A percentile compares a stretch with the other conserved stretches of the same genome.
Evolutionary conservation across 2,888 invertebrate species (phyloP).

Genomic region (Smittia sp.): DNA sequence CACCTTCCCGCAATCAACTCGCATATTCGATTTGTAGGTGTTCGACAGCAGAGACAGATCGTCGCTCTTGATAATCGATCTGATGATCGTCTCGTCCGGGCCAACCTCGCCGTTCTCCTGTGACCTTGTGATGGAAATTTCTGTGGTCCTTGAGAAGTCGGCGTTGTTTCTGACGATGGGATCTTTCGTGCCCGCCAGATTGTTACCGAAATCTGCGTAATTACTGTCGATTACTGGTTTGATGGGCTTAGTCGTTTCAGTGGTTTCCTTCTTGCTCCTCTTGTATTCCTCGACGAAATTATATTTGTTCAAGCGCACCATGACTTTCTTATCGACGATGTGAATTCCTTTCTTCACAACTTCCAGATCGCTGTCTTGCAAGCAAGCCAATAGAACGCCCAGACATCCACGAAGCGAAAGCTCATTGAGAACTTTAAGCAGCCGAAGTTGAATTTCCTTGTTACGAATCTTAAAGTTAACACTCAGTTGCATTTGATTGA

Average conservation of each 20-base stretch:
- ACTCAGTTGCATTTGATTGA: conserved; percentile 53
- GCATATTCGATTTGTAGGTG: conserved; percentile 54
- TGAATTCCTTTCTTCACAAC: conserved; percentile 63
- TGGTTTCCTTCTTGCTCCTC: conserved; percentile 27
- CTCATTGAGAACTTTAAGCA: conserved; percentile 65
- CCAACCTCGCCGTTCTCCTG: conserved; percentile 41
- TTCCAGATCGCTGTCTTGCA: conserved; percentile 68
- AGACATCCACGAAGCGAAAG: conserved; percentile 68
- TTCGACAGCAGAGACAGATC: conserved; percentile 62
- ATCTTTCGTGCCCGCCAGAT: not conserved
- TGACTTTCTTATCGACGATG: conserved; percentile 57
- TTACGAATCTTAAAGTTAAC: not conserved
- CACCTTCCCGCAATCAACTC: conserved; percentile 49
- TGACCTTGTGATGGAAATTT: conserved; percentile 42
- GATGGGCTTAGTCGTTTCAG: not conserved
- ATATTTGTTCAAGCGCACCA: conserved; percentile 59
- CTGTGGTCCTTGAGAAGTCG: conserved; percentile 17
- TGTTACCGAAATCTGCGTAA: conserved; percentile 42
- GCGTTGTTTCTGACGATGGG: conserved; percentile 14
- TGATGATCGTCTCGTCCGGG: conserved; percentile 59
- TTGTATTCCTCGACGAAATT: conserved; percentile 53
- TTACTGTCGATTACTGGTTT: conserved; percentile 44
- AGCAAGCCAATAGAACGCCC: conserved; percentile 64
- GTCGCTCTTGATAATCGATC: conserved; percentile 62
- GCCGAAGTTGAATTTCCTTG: conserved; percentile 50